These are phyloP conservation scores for Galemys pyrenaicus DNA, from an alignment of 2,113 vertebrate genomes.

Conservation along the genomic window DNA sequence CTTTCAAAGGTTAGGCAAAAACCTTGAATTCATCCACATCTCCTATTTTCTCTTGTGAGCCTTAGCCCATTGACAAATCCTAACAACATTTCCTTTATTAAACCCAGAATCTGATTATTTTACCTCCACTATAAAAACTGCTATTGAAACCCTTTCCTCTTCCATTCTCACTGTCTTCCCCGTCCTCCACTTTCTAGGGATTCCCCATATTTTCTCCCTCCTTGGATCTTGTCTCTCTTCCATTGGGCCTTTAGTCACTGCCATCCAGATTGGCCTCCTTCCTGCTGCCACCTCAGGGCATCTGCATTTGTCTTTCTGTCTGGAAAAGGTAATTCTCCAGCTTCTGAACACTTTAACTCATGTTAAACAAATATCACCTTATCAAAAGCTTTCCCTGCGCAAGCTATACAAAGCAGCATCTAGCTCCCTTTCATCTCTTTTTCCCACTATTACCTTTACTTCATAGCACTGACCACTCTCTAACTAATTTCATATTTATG, in stretches of 20 bases:
- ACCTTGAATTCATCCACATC: background rate
- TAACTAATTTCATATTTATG: background rate
- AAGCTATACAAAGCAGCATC: background rate
- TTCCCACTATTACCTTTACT: background rate
- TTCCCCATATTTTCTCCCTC: no score
- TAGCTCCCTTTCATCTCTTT: background rate
- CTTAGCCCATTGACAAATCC: background rate
- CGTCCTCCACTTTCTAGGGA: background rate
- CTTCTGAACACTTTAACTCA: background rate
- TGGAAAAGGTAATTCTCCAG: background rate
- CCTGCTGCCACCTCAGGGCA: background rate
- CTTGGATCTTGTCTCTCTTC: background rate
- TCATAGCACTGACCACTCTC: background rate
- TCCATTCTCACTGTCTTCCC: background rate
- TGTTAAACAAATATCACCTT: background rate
- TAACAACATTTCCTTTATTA: background rate
- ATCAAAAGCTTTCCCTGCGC: background rate
- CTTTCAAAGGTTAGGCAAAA: background rate
- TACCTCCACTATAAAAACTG: background rate
- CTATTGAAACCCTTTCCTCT: background rate
- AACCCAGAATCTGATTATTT: background rate
- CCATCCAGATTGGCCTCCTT: background rate
- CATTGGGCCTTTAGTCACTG: background rate
- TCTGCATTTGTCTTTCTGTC: background rate
- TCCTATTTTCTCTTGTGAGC: background rate